Base-by-base conservation (phyloP, 1,140 invertebrate genomes). In the Tetranychus urticae region DNA sequence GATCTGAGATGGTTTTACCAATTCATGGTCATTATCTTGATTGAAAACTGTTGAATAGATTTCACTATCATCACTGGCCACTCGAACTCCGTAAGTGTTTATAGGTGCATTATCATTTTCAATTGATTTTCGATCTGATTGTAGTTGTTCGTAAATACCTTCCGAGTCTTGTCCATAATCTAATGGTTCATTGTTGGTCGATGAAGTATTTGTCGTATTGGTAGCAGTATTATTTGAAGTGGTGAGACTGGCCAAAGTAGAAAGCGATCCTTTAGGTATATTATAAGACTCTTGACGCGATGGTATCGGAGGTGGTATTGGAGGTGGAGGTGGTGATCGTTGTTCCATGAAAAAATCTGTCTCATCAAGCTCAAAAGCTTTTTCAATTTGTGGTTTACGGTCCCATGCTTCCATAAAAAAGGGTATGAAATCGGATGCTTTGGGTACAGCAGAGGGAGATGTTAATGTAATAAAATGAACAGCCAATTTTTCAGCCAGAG, bases 381-480 rank as follows among this genome's bases (percentile, higher is more conserved):
- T 84, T 70, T 94, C 90, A 61, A 92, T 91, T 74, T 92, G 86
- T 42, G 86, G 86, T 67, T 94, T 92, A 67, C 88, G 86, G 68
- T 92, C 88, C 87, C 88, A 92, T 14, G 89, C 87, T 72, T 89
- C 86, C 71, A 90, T 88, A 73, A 96, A 89, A 75, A 97, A 96
- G 10, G 56, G 33, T 31, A 35, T n/a, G 12, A 60, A 56, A 56
- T 58, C 77, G 74, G 76, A 72, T 86, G 85, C 84, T 77, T 88
- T 87, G 66, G 83, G 83, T 71, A 85, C 83, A 64, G 81, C 83
- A 60, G 82, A 82, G 6, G 82, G 80, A 2, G 36, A 35, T 10
- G 82, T 81, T 8, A 83, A 84, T 0, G 88, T 90, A 77, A 88
- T 88, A 74, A 93, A 94, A 73, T 88, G 85, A 5, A 86, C 88